Percentiles rank a stretch among this genome's conserved stretches.
Evolutionary conservation across 2,888 invertebrate genomes (phyloP).

Genomic region (Empis livida): DNA sequence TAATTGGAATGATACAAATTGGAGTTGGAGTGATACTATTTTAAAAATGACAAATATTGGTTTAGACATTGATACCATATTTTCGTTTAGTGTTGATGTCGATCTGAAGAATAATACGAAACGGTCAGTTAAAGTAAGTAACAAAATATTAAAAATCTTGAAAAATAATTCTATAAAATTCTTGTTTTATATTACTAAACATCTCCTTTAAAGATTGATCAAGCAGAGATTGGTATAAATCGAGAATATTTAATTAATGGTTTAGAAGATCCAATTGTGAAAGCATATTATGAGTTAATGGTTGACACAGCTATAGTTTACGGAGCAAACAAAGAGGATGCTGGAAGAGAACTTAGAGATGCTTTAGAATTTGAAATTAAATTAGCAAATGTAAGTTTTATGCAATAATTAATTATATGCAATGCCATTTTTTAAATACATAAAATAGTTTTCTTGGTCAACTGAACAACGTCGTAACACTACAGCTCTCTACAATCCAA

Average conservation of each 20-base stretch:
- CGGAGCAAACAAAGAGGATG: conserved; percentile 55
- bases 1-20: conserved; percentile 52
- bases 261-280: conserved; percentile 59
- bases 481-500: conserved; percentile 79
- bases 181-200: too few relatives aligned
- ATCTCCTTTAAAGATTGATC: conserved; percentile 55
- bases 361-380: conserved; percentile 72
- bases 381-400: conserved; percentile 78
- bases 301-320: conserved; percentile 68
- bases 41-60: conserved; percentile 61
- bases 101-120: conserved; percentile 73
- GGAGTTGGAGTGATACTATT: conserved; percentile 65
- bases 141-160: too few relatives aligned
- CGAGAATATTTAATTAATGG: conserved; percentile 70
- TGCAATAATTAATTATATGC: too few relatives aligned
- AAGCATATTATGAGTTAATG: conserved; percentile 68
- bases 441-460: conserved; percentile 67
- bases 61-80: conserved; percentile 70
- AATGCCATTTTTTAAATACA: too few relatives aligned
- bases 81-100: conserved; percentile 71
- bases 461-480: conserved; percentile 76
- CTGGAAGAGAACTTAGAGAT: conserved; percentile 54
- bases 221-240: conserved; percentile 63
- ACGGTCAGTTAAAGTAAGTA: conserved; percentile 66
- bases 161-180: too few relatives aligned